phyloP scores from a whole-genome alignment of 2,113 vertebrate genomes.

The Phyllostomus hastatus region DNA sequence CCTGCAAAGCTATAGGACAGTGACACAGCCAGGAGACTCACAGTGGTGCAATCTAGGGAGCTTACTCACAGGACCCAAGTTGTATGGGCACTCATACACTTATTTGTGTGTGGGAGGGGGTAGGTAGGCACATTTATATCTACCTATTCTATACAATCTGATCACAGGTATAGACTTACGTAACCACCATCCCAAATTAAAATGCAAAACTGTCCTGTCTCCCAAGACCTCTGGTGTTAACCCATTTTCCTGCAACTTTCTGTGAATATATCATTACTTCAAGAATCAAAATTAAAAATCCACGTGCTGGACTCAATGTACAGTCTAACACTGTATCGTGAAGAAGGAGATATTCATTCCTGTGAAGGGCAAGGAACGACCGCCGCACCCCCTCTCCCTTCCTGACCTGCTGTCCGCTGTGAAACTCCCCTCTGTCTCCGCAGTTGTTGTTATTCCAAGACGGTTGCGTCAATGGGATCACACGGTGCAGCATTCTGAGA shows the following conservation, averaged over 20 bases:
- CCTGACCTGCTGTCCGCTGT: background rate
- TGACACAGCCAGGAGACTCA: background rate
- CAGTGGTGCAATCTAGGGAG: background rate
- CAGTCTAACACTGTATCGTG: too few species aligned
- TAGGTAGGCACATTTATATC: background rate
- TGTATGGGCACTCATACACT: fast-evolving
- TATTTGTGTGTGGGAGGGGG: background rate
- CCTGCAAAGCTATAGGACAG: background rate
- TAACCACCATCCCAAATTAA: background rate
- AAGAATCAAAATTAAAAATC: too few species aligned
- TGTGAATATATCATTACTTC: too few species aligned
- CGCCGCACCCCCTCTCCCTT: background rate
- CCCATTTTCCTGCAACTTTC: background rate
- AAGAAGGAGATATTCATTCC: too few species aligned
- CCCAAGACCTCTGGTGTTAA: background rate
- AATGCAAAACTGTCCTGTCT: background rate
- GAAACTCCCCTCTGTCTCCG: background rate
- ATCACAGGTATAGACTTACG: background rate
- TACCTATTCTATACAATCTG: background rate
- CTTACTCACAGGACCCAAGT: background rate
- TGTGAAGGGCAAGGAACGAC: too few species aligned
- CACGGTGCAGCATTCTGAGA: background rate
- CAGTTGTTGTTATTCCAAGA: background rate
- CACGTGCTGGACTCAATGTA: too few species aligned
- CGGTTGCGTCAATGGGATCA: background rate